Evolutionary conservation across 2,797 vertebrate genomes (phyloP).

Genomic region (Coracias cyanogaster): DNA sequence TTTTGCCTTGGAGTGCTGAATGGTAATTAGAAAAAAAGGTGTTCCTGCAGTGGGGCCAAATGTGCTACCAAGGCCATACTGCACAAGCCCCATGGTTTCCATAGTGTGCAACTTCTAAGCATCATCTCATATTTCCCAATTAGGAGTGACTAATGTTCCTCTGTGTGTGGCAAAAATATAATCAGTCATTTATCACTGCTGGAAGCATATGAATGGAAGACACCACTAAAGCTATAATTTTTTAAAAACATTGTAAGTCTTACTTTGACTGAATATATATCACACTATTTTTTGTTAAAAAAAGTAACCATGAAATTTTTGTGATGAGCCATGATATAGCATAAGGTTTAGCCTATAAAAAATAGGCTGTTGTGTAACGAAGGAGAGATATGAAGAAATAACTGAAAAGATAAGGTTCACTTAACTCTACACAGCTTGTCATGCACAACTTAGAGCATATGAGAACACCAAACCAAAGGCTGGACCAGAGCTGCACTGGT

Average conservation of each 20-base stretch:
- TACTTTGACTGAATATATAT: not conserved
- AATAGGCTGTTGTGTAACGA: not conserved
- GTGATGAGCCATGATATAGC: not conserved
- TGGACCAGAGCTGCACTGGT: not conserved
- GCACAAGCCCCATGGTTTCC: slow-evolving; percentile 18
- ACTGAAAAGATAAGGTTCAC: not conserved
- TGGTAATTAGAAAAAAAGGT: slow-evolving; percentile 67
- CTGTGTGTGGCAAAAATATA: slow-evolving; percentile 57
- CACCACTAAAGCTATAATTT: slow-evolving; percentile 22
- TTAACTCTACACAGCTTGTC: not conserved
- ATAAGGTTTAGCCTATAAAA: not conserved
- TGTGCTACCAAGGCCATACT: not conserved
- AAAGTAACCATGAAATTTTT: not conserved
- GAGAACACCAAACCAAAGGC: not conserved
- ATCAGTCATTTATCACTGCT: slow-evolving; percentile 64
- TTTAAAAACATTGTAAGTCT: not conserved
- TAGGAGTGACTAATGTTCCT: slow-evolving; percentile 67
- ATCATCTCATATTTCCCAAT: slow-evolving; percentile 69
- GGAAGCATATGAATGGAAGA: slow-evolving; percentile 58
- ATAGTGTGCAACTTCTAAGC: slow-evolving; percentile 43
- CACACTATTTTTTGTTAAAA: not conserved
- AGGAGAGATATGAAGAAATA: not conserved
- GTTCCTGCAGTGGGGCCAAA: slow-evolving; percentile 61
- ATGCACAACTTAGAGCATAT: not conserved
- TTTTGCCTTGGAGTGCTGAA: slow-evolving; percentile 63